Evolutionary conservation across 2,888 invertebrate genomes (phyloP).

Genomic region (Pammene fasciana): DNA sequence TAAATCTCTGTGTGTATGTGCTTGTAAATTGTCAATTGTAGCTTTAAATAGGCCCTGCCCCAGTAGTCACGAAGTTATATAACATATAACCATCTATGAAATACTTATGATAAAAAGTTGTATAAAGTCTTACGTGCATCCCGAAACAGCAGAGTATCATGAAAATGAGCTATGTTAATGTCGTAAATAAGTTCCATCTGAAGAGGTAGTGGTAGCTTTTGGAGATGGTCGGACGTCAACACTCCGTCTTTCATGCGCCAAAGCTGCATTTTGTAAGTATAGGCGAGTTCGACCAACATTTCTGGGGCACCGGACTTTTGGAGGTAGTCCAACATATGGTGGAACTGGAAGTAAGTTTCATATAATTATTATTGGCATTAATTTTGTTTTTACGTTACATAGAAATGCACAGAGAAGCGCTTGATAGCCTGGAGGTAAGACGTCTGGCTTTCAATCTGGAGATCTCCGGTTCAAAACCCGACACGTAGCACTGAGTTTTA

Average conservation of each 20-base stretch:
- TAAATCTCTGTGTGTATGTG: no score
- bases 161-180: constrained; percentile 73
- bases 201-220: constrained; percentile 66
- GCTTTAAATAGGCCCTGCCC: no score
- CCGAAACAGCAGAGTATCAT: constrained; percentile 68
- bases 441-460: no score
- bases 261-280: constrained; percentile 65
- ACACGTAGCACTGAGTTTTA: no score
- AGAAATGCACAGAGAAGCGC: no score
- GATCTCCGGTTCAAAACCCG: no score
- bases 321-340: constrained; percentile 70
- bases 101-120: constrained; percentile 15
- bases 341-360: constrained; percentile 59
- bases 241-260: constrained; percentile 77
- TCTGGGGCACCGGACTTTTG: constrained; percentile 61
- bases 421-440: no score
- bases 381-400: no score
- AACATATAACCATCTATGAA: no score
- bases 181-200: constrained; percentile 79
- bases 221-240: constrained; percentile 59
- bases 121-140: constrained; percentile 57
- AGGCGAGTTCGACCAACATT: constrained; percentile 62
- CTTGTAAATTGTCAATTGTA: no score
- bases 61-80: no score
- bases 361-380: neutral